Percentiles rank a stretch among this genome's conserved stretches.
phyloP scores from a whole-genome alignment of 2,113 vertebrate genomes.

The Sterrhoptilus dennistouni region DNA sequence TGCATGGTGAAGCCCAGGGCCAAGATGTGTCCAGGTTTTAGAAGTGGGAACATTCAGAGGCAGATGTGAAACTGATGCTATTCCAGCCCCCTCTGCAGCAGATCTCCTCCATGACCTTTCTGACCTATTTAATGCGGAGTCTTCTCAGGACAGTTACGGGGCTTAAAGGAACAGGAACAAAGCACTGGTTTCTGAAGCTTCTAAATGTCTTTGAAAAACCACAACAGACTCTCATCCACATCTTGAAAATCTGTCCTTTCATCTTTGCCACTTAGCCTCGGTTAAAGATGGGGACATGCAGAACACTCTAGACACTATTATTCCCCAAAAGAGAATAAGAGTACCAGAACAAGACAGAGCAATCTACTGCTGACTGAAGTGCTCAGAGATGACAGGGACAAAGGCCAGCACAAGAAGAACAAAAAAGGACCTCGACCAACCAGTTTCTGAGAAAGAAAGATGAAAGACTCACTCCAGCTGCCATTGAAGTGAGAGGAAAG shows the following conservation, averaged over 20 bases:
- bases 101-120: background rate
- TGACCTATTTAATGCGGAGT: background rate
- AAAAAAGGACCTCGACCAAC: background rate
- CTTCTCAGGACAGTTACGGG: background rate
- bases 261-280: background rate
- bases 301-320: background rate
- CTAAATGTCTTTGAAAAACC: background rate
- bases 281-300: background rate
- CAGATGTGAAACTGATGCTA: background rate
- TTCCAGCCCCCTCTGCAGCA: background rate
- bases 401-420: background rate
- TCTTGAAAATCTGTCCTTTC: constrained; percentile 1
- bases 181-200: background rate
- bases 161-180: background rate
- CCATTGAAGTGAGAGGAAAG: background rate
- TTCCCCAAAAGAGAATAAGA: background rate
- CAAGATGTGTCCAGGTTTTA: background rate
- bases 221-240: background rate
- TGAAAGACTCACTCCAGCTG: background rate
- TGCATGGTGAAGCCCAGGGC: background rate
- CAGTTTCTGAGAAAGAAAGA: background rate
- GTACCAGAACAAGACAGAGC: background rate
- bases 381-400: background rate
- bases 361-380: background rate
- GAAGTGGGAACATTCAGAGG: background rate